Evolutionary conservation across 2,797 vertebrate species (phyloP).

Genomic region (Mormyrus hasselquistii): DNA sequence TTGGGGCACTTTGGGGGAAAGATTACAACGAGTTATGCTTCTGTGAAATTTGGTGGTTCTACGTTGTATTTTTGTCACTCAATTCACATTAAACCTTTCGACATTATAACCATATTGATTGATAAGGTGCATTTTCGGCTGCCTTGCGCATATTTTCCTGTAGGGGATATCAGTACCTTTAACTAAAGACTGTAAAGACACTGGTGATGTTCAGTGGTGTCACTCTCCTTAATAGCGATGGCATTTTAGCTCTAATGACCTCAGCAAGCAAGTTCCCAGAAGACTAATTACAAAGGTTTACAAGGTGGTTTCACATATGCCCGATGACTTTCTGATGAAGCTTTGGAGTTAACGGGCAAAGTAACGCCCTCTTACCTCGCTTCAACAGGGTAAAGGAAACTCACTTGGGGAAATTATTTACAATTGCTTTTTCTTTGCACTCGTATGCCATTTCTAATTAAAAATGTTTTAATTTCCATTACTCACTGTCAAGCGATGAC

Average conservation of each 20-base stretch:
- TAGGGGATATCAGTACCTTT: constrained; percentile 11
- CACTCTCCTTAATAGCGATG: constrained; percentile 25
- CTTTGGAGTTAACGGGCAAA: constrained; percentile 56
- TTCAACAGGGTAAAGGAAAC: constrained; percentile 58
- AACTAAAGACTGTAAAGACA: constrained; percentile 24
- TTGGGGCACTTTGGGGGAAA: background rate
- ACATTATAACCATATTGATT: background rate
- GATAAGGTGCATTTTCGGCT: background rate
- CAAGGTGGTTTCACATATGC: constrained; percentile 63
- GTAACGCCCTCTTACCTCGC: constrained; percentile 60
- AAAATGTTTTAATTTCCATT: constrained; percentile 15
- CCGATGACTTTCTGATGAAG: constrained; percentile 75
- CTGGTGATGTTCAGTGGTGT: constrained; percentile 36
- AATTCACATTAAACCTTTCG: background rate
- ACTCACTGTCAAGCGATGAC: constrained; percentile 7
- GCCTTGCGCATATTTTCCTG: background rate
- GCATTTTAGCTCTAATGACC: constrained; percentile 48
- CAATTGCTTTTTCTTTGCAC: constrained; percentile 66
- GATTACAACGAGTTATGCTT: background rate
- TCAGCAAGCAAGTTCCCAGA: constrained; percentile 46
- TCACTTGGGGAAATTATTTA: constrained; percentile 64
- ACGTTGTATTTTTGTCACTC: background rate
- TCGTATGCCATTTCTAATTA: constrained; percentile 21
- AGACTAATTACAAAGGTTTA: constrained; percentile 67
- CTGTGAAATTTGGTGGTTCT: background rate